Percentiles rank a stretch among this genome's conserved stretches.
phyloP scores from a whole-genome alignment of 2,113 vertebrate species.

The Synchiropus splendidus region DNA sequence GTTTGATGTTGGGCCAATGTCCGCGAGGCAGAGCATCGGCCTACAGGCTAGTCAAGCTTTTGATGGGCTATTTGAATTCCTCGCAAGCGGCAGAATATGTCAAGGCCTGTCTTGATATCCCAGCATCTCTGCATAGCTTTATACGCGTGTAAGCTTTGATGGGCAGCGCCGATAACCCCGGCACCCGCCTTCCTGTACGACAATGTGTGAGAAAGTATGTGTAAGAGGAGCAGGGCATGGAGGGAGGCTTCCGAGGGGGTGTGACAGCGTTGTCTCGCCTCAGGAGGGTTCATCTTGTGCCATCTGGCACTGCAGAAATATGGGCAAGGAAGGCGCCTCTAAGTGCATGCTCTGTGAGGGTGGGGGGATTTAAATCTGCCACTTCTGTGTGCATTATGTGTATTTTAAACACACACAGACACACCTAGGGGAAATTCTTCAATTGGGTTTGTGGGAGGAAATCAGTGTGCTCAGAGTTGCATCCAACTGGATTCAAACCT shows the following conservation, averaged over 20 bases:
- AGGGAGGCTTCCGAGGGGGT: constrained; percentile 21
- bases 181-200: constrained; percentile 11
- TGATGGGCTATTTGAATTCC: constrained; percentile 50
- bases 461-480: too few species aligned
- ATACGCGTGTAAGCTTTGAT: constrained; percentile 32
- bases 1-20: constrained; percentile 35
- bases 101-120: constrained; percentile 43
- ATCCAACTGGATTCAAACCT: too few species aligned
- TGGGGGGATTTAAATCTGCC: constrained; percentile 4
- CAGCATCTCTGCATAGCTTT: constrained; percentile 29
- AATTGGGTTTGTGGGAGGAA: too few species aligned
- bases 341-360: constrained; percentile 7
- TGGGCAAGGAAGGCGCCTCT: constrained; percentile 45
- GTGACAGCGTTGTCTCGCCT: constrained; percentile 50
- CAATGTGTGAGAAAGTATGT: constrained; percentile 60
- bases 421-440: too few species aligned
- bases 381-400: too few species aligned
- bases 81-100: constrained; percentile 32
- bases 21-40: constrained; percentile 20
- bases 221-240: constrained; percentile 22
- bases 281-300: constrained; percentile 61
- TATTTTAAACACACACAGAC: too few species aligned
- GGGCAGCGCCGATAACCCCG: constrained; percentile 41
- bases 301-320: constrained; percentile 61
- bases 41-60: constrained; percentile 23